These are phyloP conservation scores for Choristoneura fumiferana DNA, from an alignment of 1,140 invertebrate species.

Conservation along the genomic window DNA sequence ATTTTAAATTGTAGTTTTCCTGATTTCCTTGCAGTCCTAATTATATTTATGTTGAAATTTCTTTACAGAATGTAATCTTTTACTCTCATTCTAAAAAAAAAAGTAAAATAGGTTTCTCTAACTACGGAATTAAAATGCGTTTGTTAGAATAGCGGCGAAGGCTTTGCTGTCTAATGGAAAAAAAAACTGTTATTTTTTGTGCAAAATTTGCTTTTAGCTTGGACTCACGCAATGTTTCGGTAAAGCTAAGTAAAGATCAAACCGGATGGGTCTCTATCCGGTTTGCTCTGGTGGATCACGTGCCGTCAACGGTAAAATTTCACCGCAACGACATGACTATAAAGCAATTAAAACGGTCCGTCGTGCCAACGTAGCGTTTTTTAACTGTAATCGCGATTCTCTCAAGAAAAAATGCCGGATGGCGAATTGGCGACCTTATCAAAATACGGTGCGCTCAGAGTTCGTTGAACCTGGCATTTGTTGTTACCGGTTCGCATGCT, in stretches of 20 bases:
- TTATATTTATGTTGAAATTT: too few relatives aligned
- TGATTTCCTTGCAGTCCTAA: too few relatives aligned
- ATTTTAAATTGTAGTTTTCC: conserved; percentile 4
- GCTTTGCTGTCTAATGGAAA: too few relatives aligned
- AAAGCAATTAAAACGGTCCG: conserved; percentile 75
- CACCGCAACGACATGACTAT: conserved; percentile 61
- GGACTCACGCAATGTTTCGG: not conserved
- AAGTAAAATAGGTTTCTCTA: too few relatives aligned
- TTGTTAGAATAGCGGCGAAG: too few relatives aligned
- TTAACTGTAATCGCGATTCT: conserved; percentile 64
- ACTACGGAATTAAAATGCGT: too few relatives aligned
- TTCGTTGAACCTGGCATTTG: conserved; percentile 35
- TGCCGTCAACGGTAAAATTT: conserved; percentile 66
- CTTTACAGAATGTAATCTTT: too few relatives aligned
- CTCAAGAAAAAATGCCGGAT: conserved; percentile 54
- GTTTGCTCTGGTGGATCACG: conserved; percentile 56
- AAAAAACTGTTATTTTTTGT: too few relatives aligned
- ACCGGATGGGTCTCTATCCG: conserved; percentile 23
- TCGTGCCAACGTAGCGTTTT: conserved; percentile 47
- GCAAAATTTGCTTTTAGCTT: too few relatives aligned
- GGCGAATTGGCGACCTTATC: conserved; percentile 68
- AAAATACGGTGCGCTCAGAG: conserved; percentile 47
- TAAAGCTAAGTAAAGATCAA: not conserved
- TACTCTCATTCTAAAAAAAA: too few relatives aligned
- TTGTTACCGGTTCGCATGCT: conserved; percentile 31